phyloP scores from a whole-genome alignment of 2,113 vertebrate genomes.

The Sinocyclocheilus grahami region DNA sequence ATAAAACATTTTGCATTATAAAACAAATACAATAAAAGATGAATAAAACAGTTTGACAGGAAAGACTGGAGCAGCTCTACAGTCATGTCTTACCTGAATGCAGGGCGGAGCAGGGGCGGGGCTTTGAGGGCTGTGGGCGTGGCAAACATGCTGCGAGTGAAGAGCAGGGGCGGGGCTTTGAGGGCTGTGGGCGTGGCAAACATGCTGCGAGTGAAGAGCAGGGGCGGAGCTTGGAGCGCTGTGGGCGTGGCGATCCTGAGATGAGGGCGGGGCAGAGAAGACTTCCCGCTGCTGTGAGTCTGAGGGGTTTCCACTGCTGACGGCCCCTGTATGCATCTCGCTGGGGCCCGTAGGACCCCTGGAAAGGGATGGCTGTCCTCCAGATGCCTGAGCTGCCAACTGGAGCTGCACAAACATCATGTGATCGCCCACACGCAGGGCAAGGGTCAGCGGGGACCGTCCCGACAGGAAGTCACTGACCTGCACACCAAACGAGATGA shows the following conservation, averaged over 20 bases:
- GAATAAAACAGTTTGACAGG: neutral
- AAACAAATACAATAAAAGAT: no score
- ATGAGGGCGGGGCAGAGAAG: no score
- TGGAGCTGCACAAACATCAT: constrained; percentile 99
- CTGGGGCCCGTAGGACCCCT: constrained; percentile 53
- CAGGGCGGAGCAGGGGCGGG: constrained; percentile 64
- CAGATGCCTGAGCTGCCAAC: constrained; percentile 88
- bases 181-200: constrained; percentile 57
- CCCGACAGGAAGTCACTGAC: constrained; percentile 97
- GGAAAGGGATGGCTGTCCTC: constrained; percentile 79
- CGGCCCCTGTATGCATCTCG: neutral
- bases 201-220: neutral
- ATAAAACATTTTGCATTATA: no score
- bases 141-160: constrained; percentile 43
- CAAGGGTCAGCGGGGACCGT: constrained; percentile 92
- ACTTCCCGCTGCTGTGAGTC: no score
- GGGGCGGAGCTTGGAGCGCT: neutral
- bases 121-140: constrained; percentile 40
- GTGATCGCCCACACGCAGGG: constrained; percentile 93
- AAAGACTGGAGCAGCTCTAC: constrained; percentile 49
- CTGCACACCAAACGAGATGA: constrained; percentile 65
- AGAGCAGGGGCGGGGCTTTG: neutral
- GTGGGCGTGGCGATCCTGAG: no score
- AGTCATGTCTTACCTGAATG: constrained; percentile 70
- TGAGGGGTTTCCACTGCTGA: no score